Evolutionary conservation across 2,888 invertebrate species (phyloP).

Genomic region (Mylabris sibirica): DNA sequence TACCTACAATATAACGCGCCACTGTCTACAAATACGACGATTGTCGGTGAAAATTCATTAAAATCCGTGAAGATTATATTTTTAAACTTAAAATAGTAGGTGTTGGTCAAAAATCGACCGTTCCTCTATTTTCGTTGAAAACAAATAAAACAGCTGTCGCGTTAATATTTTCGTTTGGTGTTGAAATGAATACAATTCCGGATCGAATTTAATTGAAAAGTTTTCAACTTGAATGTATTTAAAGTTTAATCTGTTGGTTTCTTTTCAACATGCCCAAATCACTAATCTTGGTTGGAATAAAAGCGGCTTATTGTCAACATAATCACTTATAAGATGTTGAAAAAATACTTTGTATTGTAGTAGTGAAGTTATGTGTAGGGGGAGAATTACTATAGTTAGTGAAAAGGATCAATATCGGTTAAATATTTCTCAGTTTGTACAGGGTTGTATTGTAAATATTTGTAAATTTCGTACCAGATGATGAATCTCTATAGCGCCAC

Average conservation of each 20-base stretch:
- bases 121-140: too few species aligned
- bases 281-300: neutral
- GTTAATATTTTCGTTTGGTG: neutral
- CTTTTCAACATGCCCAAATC: neutral
- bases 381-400: neutral
- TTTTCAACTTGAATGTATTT: neutral
- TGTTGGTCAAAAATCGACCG: too few species aligned
- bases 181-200: neutral
- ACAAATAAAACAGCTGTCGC: neutral
- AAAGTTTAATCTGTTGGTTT: neutral
- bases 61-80: too few species aligned
- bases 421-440: too few species aligned
- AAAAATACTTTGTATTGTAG: neutral
- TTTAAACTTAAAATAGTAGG: too few species aligned
- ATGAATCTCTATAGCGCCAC: neutral
- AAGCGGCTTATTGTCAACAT: neutral
- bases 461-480: too few species aligned
- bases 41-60: too few species aligned
- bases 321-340: neutral
- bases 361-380: neutral
- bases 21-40: too few species aligned
- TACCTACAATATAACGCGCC: too few species aligned
- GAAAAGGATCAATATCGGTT: neutral
- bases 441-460: too few species aligned
- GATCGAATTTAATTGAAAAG: neutral